Base-by-base conservation (phyloP, 1,140 invertebrate genomes). In the Ditylenchus dipsaci region DNA sequence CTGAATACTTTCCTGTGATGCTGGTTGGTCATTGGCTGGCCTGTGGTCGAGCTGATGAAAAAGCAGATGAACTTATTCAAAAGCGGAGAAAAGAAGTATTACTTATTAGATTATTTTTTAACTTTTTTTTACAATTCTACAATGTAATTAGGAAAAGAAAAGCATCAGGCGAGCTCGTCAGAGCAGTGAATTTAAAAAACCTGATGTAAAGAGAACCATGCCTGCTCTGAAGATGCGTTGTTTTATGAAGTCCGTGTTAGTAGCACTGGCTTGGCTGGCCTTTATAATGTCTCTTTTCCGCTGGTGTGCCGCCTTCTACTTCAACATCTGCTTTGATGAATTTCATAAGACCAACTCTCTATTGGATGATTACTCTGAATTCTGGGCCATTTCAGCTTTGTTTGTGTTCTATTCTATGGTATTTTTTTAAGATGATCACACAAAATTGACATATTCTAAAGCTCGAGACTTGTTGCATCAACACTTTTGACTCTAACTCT, bases 1-100 rank as follows among this genome's bases (percentile, higher is more conserved):
- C 80, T 62, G 80, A 82, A 71, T 82, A 82, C 63, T 82, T 83
- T 67, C 80, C 80, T 1, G 81, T 82, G 23, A 65, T 82, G 38
- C 49, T 82, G 21, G 76, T 82, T 47, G 77, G 78, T 5, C 79
- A 82, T 70, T 82, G 80, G 80, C 63, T 82, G 23, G 78, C 73
- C 17, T 83, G 81, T 67, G 80, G 80, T 56, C 78, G 80, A n/a
- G 80, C 80, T 13, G 80, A 82, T 61, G 77, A 82, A 49, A 67
- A 72, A 58, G 80, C 80, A 17, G 81, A 83, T 27, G 71, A 80
- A 53, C 64, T 82, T 26, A 73, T 82, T 42, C 49, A 63, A 53
- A 53, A 21, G 49, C 3, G n/a, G 49, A 21, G n/a, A 53, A 53
- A 53, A 53, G 49, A 19, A 53, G 49, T 53, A 5, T 53, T 53